Percentiles rank a stretch among this genome's conserved stretches.
phyloP scores from a whole-genome alignment of 1,140 invertebrate genomes.

The Procambarus virginalis region DNA sequence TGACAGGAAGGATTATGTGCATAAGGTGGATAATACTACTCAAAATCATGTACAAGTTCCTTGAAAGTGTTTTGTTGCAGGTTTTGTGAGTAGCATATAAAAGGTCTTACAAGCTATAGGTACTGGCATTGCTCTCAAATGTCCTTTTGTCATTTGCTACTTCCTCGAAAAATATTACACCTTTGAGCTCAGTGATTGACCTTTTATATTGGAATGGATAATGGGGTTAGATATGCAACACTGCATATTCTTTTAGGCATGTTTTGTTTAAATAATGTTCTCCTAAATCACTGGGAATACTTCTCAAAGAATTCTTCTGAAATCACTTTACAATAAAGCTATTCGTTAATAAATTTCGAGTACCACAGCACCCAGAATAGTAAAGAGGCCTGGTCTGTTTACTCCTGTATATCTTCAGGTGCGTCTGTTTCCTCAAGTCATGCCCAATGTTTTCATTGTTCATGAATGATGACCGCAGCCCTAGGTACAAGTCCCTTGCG shows the following conservation, averaged over 20 bases:
- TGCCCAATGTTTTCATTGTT: slow-evolving; percentile 9
- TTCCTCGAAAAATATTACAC: slow-evolving; percentile 32
- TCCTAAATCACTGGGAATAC: background rate
- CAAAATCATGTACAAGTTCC: slow-evolving; percentile 60
- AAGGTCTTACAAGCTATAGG: slow-evolving; percentile 52
- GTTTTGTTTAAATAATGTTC: background rate
- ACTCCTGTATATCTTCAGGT: slow-evolving; percentile 10
- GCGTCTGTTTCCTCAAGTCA: background rate
- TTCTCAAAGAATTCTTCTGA: background rate
- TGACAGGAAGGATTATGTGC: slow-evolving; percentile 48
- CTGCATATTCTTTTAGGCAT: background rate
- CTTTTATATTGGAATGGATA: slow-evolving; percentile 44
- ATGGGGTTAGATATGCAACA: slow-evolving; percentile 3
- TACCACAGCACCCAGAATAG: slow-evolving; percentile 27
- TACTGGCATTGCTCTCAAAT: slow-evolving; percentile 56
- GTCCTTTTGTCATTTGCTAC: slow-evolving; percentile 17
- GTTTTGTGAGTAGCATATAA: slow-evolving; percentile 63
- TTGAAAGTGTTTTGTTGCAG: slow-evolving; percentile 46
- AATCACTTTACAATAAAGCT: slow-evolving; percentile 6
- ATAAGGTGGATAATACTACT: slow-evolving; percentile 53
- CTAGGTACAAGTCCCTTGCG: slow-evolving; percentile 85
- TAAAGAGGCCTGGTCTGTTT: slow-evolving; percentile 7
- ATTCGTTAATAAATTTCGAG: slow-evolving; percentile 15
- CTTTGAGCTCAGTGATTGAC: slow-evolving; percentile 40
- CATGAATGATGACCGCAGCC: slow-evolving; percentile 82